A percentile compares a stretch with the other conserved stretches of the same genome.
These are phyloP conservation scores for Torymus auratus DNA, from an alignment of 2,888 invertebrate genomes.

Conservation along the genomic window DNA sequence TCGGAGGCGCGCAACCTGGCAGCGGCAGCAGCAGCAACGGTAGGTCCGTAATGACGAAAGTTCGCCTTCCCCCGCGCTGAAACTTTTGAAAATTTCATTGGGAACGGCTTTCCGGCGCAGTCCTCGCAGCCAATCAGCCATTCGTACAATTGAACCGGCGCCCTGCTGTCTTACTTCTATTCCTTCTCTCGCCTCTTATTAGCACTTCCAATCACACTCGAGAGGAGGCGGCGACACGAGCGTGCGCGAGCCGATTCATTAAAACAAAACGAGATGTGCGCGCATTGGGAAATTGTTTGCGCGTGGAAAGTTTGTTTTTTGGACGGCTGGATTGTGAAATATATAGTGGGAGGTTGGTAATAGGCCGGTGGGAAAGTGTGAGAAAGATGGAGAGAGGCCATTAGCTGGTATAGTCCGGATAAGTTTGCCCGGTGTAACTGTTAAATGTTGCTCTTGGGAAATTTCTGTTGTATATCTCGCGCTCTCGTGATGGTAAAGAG, in stretches of 20 bases:
- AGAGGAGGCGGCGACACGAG: not conserved
- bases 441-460: constrained; percentile 9
- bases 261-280: not conserved
- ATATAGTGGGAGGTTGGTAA: too few relatives aligned
- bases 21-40: not conserved
- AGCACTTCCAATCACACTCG: constrained; percentile 26
- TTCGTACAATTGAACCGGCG: constrained; percentile 6
- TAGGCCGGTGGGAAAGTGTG: too few relatives aligned
- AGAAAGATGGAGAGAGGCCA: not conserved
- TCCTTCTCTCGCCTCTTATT: constrained; percentile 27
- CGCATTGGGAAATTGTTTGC: not conserved
- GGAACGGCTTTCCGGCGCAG: constrained; percentile 23
- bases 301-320: too few relatives aligned
- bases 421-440: not conserved
- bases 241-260: not conserved
- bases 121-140: constrained; percentile 41
- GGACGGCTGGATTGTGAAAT: too few relatives aligned
- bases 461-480: constrained; percentile 8
- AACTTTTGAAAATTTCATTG: constrained; percentile 56
- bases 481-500: not conserved
- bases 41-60: constrained; percentile 52
- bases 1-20: not conserved
- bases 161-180: not conserved
- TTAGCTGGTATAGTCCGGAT: not conserved
- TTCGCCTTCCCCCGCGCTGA: constrained; percentile 15